phyloP scores from a whole-genome alignment of 2,888 invertebrate genomes.

The Caenorhabditis sp. region DNA sequence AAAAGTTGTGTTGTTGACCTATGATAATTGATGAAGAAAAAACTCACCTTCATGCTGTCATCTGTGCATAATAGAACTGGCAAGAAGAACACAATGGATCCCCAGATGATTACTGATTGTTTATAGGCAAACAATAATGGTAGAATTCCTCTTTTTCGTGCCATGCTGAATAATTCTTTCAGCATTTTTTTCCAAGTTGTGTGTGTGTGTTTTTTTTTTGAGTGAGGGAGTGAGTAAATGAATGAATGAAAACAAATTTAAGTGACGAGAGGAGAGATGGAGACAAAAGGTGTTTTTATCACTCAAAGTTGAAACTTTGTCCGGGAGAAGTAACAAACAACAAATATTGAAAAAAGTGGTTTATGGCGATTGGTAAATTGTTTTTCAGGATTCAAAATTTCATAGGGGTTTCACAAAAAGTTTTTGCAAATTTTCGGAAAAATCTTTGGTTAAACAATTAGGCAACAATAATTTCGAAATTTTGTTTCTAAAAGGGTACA shows the following conservation, averaged over 20 bases:
- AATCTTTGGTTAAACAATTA: too few relatives aligned
- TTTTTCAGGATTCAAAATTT: too few relatives aligned
- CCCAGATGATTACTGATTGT: slow-evolving; percentile 37
- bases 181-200: background rate
- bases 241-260: background rate
- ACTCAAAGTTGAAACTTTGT: background rate
- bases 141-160: slow-evolving; percentile 19
- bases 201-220: background rate
- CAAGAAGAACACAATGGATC: slow-evolving; percentile 26
- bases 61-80: slow-evolving; percentile 21
- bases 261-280: background rate
- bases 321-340: background rate
- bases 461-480: too few relatives aligned
- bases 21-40: too few relatives aligned
- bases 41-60: background rate
- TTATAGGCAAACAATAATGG: slow-evolving; percentile 27
- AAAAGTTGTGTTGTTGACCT: too few relatives aligned
- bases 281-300: background rate
- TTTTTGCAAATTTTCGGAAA: too few relatives aligned
- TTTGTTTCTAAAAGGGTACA: too few relatives aligned
- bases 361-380: too few relatives aligned
- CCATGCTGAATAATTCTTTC: slow-evolving; percentile 15
- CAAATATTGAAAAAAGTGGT: too few relatives aligned
- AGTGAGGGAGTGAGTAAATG: background rate
- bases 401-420: too few relatives aligned